Percentiles rank a stretch among this genome's conserved stretches.
Conservation (phyloP, 2,113 vertebrate species). For the Aegithalos caudatus region DNA sequence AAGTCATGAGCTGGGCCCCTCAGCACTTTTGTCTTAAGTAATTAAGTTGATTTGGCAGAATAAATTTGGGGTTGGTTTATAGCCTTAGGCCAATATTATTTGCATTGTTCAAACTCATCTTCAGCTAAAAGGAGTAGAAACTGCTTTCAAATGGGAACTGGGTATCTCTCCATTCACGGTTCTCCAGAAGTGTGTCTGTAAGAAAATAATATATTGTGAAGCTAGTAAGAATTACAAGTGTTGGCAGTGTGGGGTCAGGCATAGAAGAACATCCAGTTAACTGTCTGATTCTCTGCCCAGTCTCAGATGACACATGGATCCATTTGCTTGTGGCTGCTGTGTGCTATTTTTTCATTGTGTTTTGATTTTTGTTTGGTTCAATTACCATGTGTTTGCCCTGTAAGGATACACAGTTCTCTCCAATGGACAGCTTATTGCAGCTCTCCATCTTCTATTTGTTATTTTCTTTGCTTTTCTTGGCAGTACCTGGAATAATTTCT, state of each 20-base stretch:
- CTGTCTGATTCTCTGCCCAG: neutral
- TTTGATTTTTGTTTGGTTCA: neutral
- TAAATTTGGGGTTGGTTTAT: neutral
- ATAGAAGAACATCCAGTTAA: neutral
- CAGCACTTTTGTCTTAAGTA: neutral
- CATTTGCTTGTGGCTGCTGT: neutral
- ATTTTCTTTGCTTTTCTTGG: conserved; percentile 29
- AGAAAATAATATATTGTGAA: neutral
- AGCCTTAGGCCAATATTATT: neutral
- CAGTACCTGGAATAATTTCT: conserved; percentile 31
- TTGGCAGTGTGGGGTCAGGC: neutral
- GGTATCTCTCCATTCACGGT: neutral
- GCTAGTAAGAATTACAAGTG: neutral
- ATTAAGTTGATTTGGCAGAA: neutral
- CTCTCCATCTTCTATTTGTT: neutral
- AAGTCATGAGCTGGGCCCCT: neutral
- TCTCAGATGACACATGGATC: neutral
- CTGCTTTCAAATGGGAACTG: neutral
- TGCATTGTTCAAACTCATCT: neutral
- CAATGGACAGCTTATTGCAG: neutral
- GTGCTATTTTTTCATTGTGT: neutral
- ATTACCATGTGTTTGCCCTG: neutral
- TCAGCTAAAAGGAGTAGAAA: neutral
- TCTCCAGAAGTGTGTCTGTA: neutral
- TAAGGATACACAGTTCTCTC: neutral